These are phyloP conservation scores for Astropecten irregularis DNA, from an alignment of 53 echinoderm and acorn worm genomes.

Conservation along the genomic window DNA sequence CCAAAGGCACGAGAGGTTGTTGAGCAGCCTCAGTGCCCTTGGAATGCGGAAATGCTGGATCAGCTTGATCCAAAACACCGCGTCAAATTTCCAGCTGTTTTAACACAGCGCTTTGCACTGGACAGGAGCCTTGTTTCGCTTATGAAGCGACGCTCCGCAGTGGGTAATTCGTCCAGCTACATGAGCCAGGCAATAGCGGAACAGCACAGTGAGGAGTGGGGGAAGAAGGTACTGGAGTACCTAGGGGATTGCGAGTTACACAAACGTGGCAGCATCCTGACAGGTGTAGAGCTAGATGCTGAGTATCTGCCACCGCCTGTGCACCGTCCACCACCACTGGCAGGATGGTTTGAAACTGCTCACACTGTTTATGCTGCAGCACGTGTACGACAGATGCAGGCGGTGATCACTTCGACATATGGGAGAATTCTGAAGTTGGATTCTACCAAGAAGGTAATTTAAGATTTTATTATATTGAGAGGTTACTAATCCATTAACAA, in stretches of 20 bases:
- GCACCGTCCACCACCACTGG: conserved; percentile 38
- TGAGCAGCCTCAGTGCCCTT: conserved; percentile 45
- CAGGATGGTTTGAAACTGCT: conserved; percentile 54
- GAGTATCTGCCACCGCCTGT: conserved; percentile 17
- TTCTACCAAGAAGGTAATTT: conserved; percentile 37
- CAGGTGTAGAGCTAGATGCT: background rate
- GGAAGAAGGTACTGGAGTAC: conserved; percentile 21
- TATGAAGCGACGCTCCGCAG: conserved; percentile 51
- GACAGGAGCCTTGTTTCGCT: conserved; percentile 58
- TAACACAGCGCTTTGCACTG: conserved; percentile 38
- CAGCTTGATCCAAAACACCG: conserved; percentile 56
- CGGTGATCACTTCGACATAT: conserved; percentile 28
- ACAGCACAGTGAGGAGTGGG: conserved; percentile 68
- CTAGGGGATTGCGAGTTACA: conserved; percentile 48
- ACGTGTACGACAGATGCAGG: conserved; percentile 30
- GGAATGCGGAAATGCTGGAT: conserved; percentile 6
- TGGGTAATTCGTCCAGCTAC: conserved; percentile 58
- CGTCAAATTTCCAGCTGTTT: conserved; percentile 36
- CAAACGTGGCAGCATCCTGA: background rate
- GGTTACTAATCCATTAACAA: too few relatives aligned
- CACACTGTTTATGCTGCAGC: conserved; percentile 13
- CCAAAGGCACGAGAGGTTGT: conserved; percentile 47
- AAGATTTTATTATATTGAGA: too few relatives aligned
- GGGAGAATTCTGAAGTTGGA: conserved; percentile 53
- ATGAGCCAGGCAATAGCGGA: conserved; percentile 49